Evolutionary conservation across 2,888 invertebrate genomes (phyloP), one percentile per base, ranked within the genome.

Genomic region (Lepidocyrtinus sp.): DNA sequence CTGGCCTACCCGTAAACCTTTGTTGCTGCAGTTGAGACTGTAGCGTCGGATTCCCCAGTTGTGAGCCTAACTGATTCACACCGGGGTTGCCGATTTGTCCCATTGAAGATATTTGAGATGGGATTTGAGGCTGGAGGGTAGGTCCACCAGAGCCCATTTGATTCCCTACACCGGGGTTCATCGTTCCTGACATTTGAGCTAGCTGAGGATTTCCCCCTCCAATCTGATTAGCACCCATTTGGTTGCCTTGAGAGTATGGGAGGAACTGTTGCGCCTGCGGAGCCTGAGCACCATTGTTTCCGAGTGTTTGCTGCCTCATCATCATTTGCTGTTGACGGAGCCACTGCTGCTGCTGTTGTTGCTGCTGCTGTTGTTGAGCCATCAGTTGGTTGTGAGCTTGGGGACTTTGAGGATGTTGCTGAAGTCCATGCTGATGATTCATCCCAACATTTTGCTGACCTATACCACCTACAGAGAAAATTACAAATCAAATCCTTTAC

Each of bases 231-330:
- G 82, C 84, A 84, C 83, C 84, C 83, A 83, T 84, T 81, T 83
- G 86, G 85, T 84, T 85, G 83, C 83, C 83, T 75, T 88, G 88
- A 87, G 87, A 84, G 69, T 85, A 83, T 46, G 87, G 71, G 75
- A 87, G 89, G 87, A 87, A 88, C 81, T 88, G 88, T 81, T 88
- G 89, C 85, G 89, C 90, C 82, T 90, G 90, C 85, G 87, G 82
- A 84, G 87, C 81, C 87, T 87, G 84, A 85, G 85, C 82, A 84
- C 84, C 83, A 85, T 83, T 82, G 83, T 86, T 84, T 83, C 87
- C 87, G 87, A 87, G 89, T 81, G 86, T 86, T 76, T 88, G 85
- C 64, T 86, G 84, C 64, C 83, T 82, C 71, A 89, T 88, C 70
- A 81, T 84, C 81, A 84, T 84, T 81, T 88, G 89, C 75, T 88